phyloP scores from a whole-genome alignment of 2,113 vertebrate species.

The Centropristis striata region DNA sequence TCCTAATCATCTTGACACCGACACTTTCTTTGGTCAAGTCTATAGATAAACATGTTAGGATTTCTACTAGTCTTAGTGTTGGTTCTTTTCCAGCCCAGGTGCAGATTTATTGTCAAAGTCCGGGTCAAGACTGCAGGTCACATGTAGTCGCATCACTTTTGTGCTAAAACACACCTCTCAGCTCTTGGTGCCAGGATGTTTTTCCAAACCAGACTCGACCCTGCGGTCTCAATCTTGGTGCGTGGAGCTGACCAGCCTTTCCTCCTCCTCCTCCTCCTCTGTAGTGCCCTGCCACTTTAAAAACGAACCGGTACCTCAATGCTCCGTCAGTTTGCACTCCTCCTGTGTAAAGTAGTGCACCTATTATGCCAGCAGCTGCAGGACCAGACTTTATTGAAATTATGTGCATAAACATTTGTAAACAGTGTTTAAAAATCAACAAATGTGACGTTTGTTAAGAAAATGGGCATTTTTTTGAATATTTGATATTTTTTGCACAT shows the following conservation, averaged over 20 bases:
- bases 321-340: constrained; percentile 66
- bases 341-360: constrained; percentile 66
- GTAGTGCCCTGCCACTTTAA: constrained; percentile 73
- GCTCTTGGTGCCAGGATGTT: constrained; percentile 49
- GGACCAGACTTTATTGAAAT: constrained; percentile 65
- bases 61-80: constrained; percentile 34
- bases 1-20: constrained; percentile 22
- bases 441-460: constrained; percentile 65
- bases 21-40: constrained; percentile 30
- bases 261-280: constrained; percentile 45
- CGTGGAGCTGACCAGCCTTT: constrained; percentile 50
- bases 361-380: constrained; percentile 73
- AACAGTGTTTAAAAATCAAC: constrained; percentile 72
- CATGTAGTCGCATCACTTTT: constrained; percentile 16
- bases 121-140: constrained; percentile 24
- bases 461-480: constrained; percentile 75
- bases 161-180: constrained; percentile 8
- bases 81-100: constrained; percentile 4
- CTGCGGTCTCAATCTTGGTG: constrained; percentile 11
- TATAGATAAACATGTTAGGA: constrained; percentile 50
- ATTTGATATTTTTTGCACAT: constrained; percentile 78
- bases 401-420: constrained; percentile 75
- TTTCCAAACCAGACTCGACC: constrained; percentile 23
- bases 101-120: constrained; percentile 14
- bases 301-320: constrained; percentile 71